Conservation (phyloP, 2,888 invertebrate species). For the Papilio elwesi region DNA sequence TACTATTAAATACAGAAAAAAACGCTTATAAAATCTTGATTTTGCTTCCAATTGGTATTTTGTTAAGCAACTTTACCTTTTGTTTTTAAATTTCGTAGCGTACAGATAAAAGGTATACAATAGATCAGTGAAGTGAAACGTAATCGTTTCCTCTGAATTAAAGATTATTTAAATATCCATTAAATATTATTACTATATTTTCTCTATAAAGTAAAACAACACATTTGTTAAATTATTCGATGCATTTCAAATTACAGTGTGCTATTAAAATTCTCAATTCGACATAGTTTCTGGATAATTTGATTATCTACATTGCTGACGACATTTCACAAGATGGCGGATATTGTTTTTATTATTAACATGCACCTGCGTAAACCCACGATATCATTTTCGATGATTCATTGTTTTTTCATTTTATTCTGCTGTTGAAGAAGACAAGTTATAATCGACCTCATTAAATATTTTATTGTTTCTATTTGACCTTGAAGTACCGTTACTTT, state of each 20-base stretch:
- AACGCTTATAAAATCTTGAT: background rate
- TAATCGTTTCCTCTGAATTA: background rate
- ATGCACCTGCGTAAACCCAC: conserved; percentile 27
- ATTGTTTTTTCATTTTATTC: conserved; percentile 9
- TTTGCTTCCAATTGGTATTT: background rate
- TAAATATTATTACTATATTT: background rate
- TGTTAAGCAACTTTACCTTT: too few species aligned
- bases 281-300: conserved; percentile 25
- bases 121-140: too few species aligned
- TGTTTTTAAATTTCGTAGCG: too few species aligned
- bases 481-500: background rate
- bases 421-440: background rate
- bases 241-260: conserved; percentile 15
- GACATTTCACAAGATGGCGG: conserved; percentile 35
- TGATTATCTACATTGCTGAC: conserved; percentile 7
- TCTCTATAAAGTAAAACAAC: background rate
- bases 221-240: too few species aligned
- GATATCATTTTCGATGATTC: conserved; percentile 29
- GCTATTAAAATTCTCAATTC: conserved; percentile 34
- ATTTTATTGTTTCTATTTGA: conserved; percentile 23
- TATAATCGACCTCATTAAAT: conserved; percentile 7
- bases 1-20: background rate
- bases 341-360: conserved; percentile 12
- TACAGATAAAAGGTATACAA: too few species aligned
- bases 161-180: background rate